phyloP scores from a whole-genome alignment of 2,113 vertebrate genomes.

The Platichthys stellatus region DNA sequence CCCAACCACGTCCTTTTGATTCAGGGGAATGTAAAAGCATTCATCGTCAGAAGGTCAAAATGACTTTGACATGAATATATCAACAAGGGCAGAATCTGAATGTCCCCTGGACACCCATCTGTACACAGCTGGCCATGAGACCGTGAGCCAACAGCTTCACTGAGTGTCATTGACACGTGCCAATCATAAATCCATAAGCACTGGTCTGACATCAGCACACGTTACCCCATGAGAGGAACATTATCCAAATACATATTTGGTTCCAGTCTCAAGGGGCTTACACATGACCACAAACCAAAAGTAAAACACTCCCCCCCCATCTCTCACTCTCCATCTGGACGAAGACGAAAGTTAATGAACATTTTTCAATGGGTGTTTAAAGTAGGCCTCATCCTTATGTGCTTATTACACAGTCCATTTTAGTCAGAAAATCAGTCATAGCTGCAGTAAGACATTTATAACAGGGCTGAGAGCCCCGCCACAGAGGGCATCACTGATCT shows the following conservation, averaged over 20 bases:
- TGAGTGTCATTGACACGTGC: slow-evolving; percentile 9
- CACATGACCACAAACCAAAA: too few relatives aligned
- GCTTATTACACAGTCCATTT: background rate
- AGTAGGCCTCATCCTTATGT: background rate
- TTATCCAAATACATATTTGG: too few relatives aligned
- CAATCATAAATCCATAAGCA: slow-evolving; percentile 23
- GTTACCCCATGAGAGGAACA: too few relatives aligned
- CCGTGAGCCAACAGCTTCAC: slow-evolving; percentile 36
- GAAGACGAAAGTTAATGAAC: background rate
- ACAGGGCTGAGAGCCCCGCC: background rate
- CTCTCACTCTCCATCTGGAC: background rate
- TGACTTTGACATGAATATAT: slow-evolving; percentile 8
- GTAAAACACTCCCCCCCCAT: too few relatives aligned
- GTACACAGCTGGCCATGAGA: slow-evolving; percentile 38
- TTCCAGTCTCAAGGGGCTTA: too few relatives aligned
- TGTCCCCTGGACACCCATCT: slow-evolving; percentile 27
- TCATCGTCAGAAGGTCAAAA: background rate
- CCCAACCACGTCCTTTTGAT: background rate
- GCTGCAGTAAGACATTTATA: background rate
- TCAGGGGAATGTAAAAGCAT: background rate
- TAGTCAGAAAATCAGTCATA: slow-evolving; percentile 18
- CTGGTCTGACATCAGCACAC: slow-evolving; percentile 17
- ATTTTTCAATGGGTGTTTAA: background rate
- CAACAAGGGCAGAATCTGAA: slow-evolving; percentile 41
- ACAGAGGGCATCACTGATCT: slow-evolving; percentile 26